A percentile compares a stretch with the other conserved stretches of the same genome.
Evolutionary conservation across 2,113 vertebrate genomes (phyloP).

Genomic region (Urocitellus parryii): DNA sequence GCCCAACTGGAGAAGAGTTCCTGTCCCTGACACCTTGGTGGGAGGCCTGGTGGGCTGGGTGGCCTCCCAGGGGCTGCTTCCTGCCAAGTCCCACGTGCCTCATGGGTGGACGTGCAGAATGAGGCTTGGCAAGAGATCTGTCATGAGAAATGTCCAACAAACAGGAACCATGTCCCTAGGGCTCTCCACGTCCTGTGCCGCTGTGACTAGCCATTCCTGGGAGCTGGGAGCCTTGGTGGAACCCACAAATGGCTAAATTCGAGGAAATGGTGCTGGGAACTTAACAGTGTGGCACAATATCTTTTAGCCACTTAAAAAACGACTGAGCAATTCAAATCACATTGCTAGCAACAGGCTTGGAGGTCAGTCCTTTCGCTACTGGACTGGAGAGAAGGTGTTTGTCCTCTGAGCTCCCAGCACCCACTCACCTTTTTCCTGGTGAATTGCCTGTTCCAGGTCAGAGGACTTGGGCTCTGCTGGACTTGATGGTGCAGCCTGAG

Average conservation of each 20-base stretch:
- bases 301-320: not conserved
- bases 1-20: not conserved
- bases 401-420: not conserved
- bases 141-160: slow-evolving; percentile 34
- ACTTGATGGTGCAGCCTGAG: not conserved
- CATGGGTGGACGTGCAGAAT: not conserved
- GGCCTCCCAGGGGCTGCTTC: not conserved
- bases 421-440: not conserved
- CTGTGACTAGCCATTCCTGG: not conserved
- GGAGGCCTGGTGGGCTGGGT: not conserved
- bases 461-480: not conserved
- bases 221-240: not conserved
- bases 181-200: not conserved
- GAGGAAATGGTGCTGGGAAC: not conserved
- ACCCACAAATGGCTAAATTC: not conserved
- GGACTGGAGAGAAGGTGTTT: not conserved
- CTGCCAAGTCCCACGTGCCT: not conserved
- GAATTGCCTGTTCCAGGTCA: not conserved
- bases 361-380: not conserved
- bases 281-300: not conserved
- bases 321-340: not conserved
- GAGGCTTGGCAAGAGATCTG: not conserved
- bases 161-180: not conserved
- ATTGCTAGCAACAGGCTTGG: not conserved
- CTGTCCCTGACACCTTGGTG: not conserved